A percentile compares a stretch with the other conserved stretches of the same genome.
Conservation (phyloP, 2,797 vertebrate species). For the Mus spretus region DNA sequence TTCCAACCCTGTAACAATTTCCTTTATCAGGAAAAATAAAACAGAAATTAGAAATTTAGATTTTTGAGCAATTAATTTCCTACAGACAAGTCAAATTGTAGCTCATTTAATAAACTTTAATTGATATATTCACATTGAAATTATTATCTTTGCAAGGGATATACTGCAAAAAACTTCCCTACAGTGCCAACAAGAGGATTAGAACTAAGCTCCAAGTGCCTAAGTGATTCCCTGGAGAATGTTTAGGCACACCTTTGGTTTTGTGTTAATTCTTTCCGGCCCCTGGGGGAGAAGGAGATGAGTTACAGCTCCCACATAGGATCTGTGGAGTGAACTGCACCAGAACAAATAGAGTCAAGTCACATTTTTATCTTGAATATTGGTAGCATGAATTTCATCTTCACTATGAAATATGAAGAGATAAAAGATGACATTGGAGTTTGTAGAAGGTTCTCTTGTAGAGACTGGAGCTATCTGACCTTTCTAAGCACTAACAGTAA, state of each 20-base stretch:
- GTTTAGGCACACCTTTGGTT: slow-evolving; percentile 26
- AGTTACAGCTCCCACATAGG: slow-evolving; percentile 49
- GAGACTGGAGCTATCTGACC: slow-evolving; percentile 35
- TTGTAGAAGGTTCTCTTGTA: slow-evolving; percentile 27
- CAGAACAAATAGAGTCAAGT: slow-evolving; percentile 65
- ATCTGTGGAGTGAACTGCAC: slow-evolving; percentile 26
- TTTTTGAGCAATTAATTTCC: slow-evolving; percentile 31
- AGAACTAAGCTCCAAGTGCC: slow-evolving; percentile 5
- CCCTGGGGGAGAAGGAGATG: slow-evolving; percentile 17
- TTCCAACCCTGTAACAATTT: background rate
- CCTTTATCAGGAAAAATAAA: background rate
- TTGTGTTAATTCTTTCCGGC: slow-evolving; percentile 54
- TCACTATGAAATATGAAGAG: slow-evolving; percentile 63
- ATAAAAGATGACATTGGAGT: slow-evolving; percentile 59
- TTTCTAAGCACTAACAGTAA: slow-evolving; percentile 37
- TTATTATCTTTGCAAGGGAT: slow-evolving; percentile 39
- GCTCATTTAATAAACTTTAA: slow-evolving; percentile 18
- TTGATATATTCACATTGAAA: slow-evolving; percentile 51
- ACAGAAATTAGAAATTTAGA: background rate
- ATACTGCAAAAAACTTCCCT: slow-evolving; percentile 1
- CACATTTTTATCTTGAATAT: slow-evolving; percentile 65
- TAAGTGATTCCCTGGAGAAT: background rate
- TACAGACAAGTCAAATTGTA: slow-evolving; percentile 45
- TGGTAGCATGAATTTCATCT: slow-evolving; percentile 63
- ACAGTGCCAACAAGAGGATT: slow-evolving; percentile 54